Base-by-base conservation (phyloP, 2,888 invertebrate genomes). In the Tupiocoris notatus region DNA sequence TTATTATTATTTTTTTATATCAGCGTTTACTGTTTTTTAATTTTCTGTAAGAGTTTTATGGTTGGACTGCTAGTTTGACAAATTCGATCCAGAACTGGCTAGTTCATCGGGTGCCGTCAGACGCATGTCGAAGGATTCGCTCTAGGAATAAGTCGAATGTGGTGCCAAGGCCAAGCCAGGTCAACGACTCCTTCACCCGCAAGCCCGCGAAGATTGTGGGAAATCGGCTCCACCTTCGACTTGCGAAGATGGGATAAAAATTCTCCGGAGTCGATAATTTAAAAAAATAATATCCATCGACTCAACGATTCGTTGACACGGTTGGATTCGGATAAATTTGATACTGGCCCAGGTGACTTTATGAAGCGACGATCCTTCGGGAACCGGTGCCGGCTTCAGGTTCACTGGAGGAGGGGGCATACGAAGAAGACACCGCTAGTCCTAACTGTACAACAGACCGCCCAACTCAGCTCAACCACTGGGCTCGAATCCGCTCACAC, bases 141-240 rank as follows among this genome's bases (percentile, higher is more conserved):
- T 12, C 39, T n/a, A 16, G 17, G 23, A 24, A 17, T n/a, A 39
- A 39, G 6, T 39, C 59, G 61, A 76, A 76, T 65, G 76, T 76
- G 76, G 76, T 76, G 68, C 68, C 76, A 76, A 76, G 76, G 76
- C 76, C 76, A 76, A 67, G 22, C 54, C 58, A 56, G 76, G 76
- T 76, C 76, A 68, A 54, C 62, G 76, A 76, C 67, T 39, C 63
- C 62, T 16, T 12, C 58, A 3, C 59, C 25, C 70, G 17, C 9
- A 22, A n/a, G 39, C 25, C 6, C 16, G 20, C 25, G 18, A 22
- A 16, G 71, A 71, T 25, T 25, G 64, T 24, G 73, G 64, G 20
- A 59, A 59, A n/a, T 17, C 16, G 59, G 39, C 39, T 39, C 39
- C 3, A 12, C 39, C 39, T 39, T 12, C 39, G 39, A 39, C 39